Evolutionary conservation across 23 tunicate genomes (phyloP).

Genomic region (Halocynthia roretzi): DNA sequence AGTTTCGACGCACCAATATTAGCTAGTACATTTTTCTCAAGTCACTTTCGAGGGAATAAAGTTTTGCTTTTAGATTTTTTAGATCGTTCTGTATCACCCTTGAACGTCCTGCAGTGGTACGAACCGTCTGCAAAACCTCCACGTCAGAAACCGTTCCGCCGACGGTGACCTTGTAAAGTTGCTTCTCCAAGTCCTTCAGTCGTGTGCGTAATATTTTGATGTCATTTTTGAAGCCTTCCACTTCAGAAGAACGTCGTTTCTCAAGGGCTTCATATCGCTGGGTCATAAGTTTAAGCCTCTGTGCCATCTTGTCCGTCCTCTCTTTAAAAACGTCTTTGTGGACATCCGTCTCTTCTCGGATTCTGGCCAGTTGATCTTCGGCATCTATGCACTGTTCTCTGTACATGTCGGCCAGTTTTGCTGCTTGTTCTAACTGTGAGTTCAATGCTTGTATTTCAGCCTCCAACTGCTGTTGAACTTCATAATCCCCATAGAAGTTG

Average conservation of each 20-base stretch:
- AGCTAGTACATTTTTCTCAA: slow-evolving; percentile 67
- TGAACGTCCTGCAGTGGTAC: slow-evolving; percentile 84
- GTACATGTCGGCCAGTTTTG: slow-evolving; percentile 92
- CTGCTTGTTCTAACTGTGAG: slow-evolving; percentile 83
- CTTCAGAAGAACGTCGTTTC: slow-evolving; percentile 77
- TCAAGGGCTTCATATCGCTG: slow-evolving; percentile 77
- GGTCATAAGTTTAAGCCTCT: slow-evolving; percentile 79
- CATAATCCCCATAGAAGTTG: slow-evolving; percentile 67
- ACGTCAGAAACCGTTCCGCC: slow-evolving; percentile 87
- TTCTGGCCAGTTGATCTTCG: slow-evolving; percentile 74
- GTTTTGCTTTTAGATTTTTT: slow-evolving; percentile 67
- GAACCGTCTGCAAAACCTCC: slow-evolving; percentile 74
- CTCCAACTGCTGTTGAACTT: slow-evolving; percentile 61
- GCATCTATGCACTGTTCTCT: slow-evolving; percentile 94
- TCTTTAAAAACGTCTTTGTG: slow-evolving; percentile 88
- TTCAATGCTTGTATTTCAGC: slow-evolving; percentile 54
- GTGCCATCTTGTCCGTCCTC: slow-evolving; percentile 78
- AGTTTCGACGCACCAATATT: background rate
- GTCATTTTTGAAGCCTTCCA: slow-evolving; percentile 92
- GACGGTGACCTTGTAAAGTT: slow-evolving; percentile 83
- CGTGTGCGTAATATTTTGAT: slow-evolving; percentile 71
- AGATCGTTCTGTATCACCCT: slow-evolving; percentile 82
- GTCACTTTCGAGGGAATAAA: slow-evolving; percentile 75
- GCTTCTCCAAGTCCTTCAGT: slow-evolving; percentile 85
- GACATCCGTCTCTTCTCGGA: slow-evolving; percentile 81